These are phyloP conservation scores for Mionectes olivaceus DNA, from an alignment of 2,797 vertebrate species.

Conservation along the genomic window DNA sequence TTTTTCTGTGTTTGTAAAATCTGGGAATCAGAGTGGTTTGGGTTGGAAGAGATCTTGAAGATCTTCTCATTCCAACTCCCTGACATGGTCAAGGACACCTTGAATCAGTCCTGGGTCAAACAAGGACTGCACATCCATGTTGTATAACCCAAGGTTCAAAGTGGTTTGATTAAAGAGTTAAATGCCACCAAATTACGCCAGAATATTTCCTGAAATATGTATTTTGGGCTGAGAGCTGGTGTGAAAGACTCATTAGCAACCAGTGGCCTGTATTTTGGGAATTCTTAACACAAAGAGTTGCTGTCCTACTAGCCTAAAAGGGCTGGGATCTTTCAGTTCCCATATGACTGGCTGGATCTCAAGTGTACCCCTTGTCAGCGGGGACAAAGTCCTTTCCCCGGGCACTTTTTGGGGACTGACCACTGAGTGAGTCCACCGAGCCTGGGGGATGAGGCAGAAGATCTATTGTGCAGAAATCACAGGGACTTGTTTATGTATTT, in stretches of 20 bases:
- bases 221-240: no score
- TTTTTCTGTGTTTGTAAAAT: background rate
- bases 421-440: background rate
- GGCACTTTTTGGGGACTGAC: background rate
- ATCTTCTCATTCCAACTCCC: background rate
- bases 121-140: no score
- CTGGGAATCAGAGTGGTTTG: background rate
- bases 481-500: background rate
- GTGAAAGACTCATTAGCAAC: no score
- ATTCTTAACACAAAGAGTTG: background rate
- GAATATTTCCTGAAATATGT: no score
- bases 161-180: no score
- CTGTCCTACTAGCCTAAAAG: background rate
- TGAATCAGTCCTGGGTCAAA: no score
- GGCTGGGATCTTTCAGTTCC: background rate
- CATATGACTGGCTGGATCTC: background rate
- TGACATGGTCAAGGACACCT: background rate
- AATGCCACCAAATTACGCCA: no score
- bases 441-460: background rate
- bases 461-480: background rate
- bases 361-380: background rate
- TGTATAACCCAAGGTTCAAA: no score
- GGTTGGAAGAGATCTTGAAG: no score
- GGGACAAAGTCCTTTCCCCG: background rate
- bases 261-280: background rate